A percentile compares a stretch with the other conserved stretches of the same genome.
Conservation (phyloP, 2,113 vertebrate species). For the Choloepus hoffmanni region DNA sequence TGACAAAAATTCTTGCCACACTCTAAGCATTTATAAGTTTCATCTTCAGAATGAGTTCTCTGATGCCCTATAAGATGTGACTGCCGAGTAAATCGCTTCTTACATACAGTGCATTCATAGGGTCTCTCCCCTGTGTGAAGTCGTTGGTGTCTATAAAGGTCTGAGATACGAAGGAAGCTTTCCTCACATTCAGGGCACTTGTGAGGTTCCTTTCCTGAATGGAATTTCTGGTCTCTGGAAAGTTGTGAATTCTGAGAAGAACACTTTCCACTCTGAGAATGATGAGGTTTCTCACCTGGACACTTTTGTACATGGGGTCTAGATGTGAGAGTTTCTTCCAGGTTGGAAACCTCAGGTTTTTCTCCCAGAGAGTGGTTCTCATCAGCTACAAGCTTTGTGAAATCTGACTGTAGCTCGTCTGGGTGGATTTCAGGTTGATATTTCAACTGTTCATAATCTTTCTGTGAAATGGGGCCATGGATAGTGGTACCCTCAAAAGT, state of each 20-base stretch:
- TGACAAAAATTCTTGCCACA: slow-evolving; percentile 81
- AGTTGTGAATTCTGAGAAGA: slow-evolving; percentile 79
- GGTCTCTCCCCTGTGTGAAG: slow-evolving; percentile 78
- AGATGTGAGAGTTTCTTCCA: slow-evolving; percentile 74
- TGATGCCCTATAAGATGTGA: slow-evolving; percentile 81
- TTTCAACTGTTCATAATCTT: slow-evolving; percentile 77
- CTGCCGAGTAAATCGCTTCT: slow-evolving; percentile 77
- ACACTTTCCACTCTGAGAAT: slow-evolving; percentile 78
- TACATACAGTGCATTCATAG: slow-evolving; percentile 79
- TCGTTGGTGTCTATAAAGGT: slow-evolving; percentile 78
- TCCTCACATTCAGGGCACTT: slow-evolving; percentile 79
- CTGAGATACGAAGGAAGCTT: slow-evolving; percentile 78
- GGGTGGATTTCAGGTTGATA: slow-evolving; percentile 67
- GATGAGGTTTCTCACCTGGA: slow-evolving; percentile 75
- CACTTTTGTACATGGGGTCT: slow-evolving; percentile 71
- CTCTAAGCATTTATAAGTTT: slow-evolving; percentile 81
- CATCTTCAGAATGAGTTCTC: slow-evolving; percentile 80
- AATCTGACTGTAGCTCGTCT: slow-evolving; percentile 75
- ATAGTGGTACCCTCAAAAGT: slow-evolving; percentile 76
- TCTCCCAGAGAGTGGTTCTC: slow-evolving; percentile 64
- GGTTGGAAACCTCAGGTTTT: slow-evolving; percentile 57
- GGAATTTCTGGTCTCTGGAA: slow-evolving; percentile 77
- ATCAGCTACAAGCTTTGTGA: slow-evolving; percentile 69
- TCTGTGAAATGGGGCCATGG: slow-evolving; percentile 71
- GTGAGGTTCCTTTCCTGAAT: slow-evolving; percentile 79